A percentile compares a stretch with the other conserved stretches of the same genome.
These are phyloP conservation scores for Bombus superbus DNA, from an alignment of 1,140 invertebrate genomes.

Conservation along the genomic window DNA sequence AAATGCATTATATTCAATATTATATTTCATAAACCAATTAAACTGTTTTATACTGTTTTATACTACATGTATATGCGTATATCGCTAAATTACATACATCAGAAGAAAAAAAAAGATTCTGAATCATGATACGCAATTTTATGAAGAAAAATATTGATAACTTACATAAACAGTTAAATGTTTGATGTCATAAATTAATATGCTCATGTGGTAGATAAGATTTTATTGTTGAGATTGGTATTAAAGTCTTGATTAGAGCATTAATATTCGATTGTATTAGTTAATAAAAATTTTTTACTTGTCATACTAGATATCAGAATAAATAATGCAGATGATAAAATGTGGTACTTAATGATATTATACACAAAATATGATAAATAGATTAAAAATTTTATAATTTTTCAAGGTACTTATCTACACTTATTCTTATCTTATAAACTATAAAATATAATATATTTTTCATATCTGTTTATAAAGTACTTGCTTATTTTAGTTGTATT, in stretches of 20 bases:
- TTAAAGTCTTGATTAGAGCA: slow-evolving; percentile 14
- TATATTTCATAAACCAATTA: neutral
- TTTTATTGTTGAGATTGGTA: slow-evolving; percentile 31
- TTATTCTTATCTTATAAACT: neutral
- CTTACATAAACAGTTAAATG: slow-evolving; percentile 57
- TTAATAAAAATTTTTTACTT: neutral
- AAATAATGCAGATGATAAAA: neutral
- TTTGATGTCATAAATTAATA: slow-evolving; percentile 61
- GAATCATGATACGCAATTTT: slow-evolving; percentile 7
- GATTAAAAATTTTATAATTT: neutral
- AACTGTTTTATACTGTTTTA: neutral
- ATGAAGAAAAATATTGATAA: slow-evolving; percentile 52
- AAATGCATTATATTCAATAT: too few species aligned
- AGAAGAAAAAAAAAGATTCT: slow-evolving; percentile 18
- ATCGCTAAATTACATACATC: neutral
- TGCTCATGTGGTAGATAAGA: slow-evolving; percentile 54
- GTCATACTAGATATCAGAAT: neutral
- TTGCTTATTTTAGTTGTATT: neutral
- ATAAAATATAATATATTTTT: neutral
- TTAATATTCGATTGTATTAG: neutral
- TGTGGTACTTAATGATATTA: neutral
- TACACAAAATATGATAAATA: neutral
- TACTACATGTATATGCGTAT: neutral
- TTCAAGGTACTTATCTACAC: neutral
- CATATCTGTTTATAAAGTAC: neutral